Base-by-base conservation (phyloP, 2,888 invertebrate genomes). In the Drosophila helvetica region DNA sequence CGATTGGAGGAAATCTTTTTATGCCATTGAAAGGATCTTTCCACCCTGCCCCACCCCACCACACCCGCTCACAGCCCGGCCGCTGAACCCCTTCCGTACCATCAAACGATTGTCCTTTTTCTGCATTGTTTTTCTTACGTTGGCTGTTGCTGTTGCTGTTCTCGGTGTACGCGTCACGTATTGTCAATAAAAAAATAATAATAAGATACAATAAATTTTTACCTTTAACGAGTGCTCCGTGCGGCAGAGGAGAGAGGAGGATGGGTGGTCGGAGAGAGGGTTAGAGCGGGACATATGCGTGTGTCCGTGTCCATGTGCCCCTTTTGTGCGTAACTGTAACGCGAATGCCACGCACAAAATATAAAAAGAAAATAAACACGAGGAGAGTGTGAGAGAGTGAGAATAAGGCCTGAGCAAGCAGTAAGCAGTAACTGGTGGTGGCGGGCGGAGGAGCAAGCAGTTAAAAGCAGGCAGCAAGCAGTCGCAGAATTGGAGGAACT, bases 151-250 rank as follows among this genome's bases (percentile, higher is more conserved):
- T 65, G 69, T 72, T 74, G 50, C 42, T 65, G 68, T 72, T 77
- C 78, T 79, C 76, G 80, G 79, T 74, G 78, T 86, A 84, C 86
- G 90, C 88, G 89, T 90, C 90, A 90, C 90, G 91, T 90, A 88
- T 80, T 86, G 88, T 86, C 90, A 90, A 90, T 90, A 90, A 90
- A 87, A 90, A 89, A 89, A 90, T 89, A 90, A 90, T 85, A 90
- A 89, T 80, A 88, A 87, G 89, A 78, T 89, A 90, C 88, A 87
- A 90, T 86, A 90, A 88, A 90, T 89, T 90, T 77, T 76, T 83
- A 88, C 89, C 89, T 89, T 86, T 88, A 89, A 86, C 86, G 80
- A 82, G 79, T 74, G 77, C 22, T 61, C 18, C 58, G 62, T 18
- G 46, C 10, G 42, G 43, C 25, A 30, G 47, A n/a, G 51, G 55